Evolutionary conservation across 1,140 invertebrate genomes (phyloP).

Genomic region (Aphaenogaster rudis): DNA sequence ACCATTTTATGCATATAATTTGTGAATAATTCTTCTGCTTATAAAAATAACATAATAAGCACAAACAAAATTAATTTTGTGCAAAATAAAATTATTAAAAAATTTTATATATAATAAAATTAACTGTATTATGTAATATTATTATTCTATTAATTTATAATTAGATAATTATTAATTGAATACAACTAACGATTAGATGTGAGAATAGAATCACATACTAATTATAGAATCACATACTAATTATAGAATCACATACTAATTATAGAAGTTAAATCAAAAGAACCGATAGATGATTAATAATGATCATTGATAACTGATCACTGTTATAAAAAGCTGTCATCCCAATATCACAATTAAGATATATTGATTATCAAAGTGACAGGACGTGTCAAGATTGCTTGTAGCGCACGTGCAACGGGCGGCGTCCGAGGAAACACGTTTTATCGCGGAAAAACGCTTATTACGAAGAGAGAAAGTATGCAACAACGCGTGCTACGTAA

Average conservation of each 20-base stretch:
- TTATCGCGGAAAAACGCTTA: conserved; percentile 19
- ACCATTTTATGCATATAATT: neutral
- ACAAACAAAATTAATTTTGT: neutral
- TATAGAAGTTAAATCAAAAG: neutral
- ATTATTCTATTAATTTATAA: conserved; percentile 1
- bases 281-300: neutral
- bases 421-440: conserved; percentile 27
- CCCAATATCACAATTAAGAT: neutral
- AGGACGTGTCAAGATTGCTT: conserved; percentile 21
- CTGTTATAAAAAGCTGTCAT: neutral
- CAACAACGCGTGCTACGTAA: conserved; percentile 41
- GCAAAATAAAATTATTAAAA: neutral
- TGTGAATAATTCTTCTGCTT: neutral
- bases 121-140: neutral
- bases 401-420: conserved; percentile 17
- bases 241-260: neutral
- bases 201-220: neutral
- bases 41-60: neutral
- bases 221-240: neutral
- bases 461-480: conserved; percentile 61
- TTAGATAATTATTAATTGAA: neutral
- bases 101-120: neutral
- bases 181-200: neutral
- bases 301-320: neutral
- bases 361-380: conserved; percentile 15